phyloP scores from a whole-genome alignment of 2,888 invertebrate genomes.

The Eudasyphora cyanicolor region DNA sequence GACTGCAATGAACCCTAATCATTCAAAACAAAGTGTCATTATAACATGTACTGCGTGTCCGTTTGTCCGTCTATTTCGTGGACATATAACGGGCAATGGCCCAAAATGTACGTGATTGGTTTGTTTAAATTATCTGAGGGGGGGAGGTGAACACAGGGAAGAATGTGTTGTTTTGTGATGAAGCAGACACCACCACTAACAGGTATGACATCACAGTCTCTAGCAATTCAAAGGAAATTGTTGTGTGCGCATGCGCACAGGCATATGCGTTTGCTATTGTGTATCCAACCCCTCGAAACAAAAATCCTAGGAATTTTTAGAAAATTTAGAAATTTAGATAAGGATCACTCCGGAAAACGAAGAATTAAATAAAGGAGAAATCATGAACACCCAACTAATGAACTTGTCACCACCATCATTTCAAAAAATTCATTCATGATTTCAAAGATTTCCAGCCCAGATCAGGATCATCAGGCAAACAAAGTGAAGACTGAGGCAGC shows the following conservation, averaged over 20 bases:
- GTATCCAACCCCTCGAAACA: neutral
- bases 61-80: neutral
- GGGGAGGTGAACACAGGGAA: neutral
- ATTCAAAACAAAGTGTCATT: constrained; percentile 51
- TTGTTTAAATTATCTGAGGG: neutral
- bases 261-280: too few relatives aligned
- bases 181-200: neutral
- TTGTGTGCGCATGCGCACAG: neutral
- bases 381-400: neutral
- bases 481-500: constrained; percentile 24
- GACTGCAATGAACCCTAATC: constrained; percentile 58
- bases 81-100: constrained; percentile 51
- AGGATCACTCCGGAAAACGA: constrained; percentile 15
- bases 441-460: neutral
- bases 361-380: neutral
- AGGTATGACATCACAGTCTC: neutral
- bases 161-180: neutral
- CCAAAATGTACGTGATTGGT: constrained; percentile 60
- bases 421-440: constrained; percentile 21
- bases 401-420: constrained; percentile 2
- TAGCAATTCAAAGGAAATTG: constrained; percentile 12
- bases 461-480: neutral
- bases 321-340: constrained; percentile 2
- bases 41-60: constrained; percentile 35
- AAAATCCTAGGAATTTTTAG: constrained; percentile 10